Base-by-base conservation (phyloP, 2,113 vertebrate genomes). In the Silurus meridionalis region DNA sequence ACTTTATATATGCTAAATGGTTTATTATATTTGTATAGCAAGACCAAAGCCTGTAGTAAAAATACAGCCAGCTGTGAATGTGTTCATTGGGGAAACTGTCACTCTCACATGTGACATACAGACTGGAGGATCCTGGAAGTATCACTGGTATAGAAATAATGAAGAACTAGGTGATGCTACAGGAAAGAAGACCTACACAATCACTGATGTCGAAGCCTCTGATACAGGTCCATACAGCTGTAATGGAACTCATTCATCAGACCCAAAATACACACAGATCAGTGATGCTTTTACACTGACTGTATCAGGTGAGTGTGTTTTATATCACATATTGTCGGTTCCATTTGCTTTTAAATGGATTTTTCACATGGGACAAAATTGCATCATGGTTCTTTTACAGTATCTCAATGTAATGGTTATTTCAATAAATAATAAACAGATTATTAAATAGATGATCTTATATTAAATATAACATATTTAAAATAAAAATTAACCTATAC, bases 271-370 rank as follows among this genome's bases (percentile, higher is more conserved):
- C 21, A 23, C 48, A 75, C 8, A 53, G 9, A 75, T 10, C 8
- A 75, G 48, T 75, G 48, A 10, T 52, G 46, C 72, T 75, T 48
- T 53, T 75, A 75, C 48, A 75, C 48, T 75, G 19, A 52, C 72
- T 75, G 72, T 75, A 53, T 53, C 72, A 53, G 72, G 72, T 75
- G 72, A 75, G 72, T 75, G 72, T n/a, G 72, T 67, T 13, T 67
- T 67, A 67, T 28, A 1, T 67, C 64, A 67, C 25, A 67, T 6
- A 67, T 14, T 67, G 64, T 67, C 10, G 25, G n/a, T 28, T 67
- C 0, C 9, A 23, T 23, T 63, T 8, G 23, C 37, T 37, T 37
- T 37, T 37, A 2, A 37, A 37, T 37, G 37, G 37, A 37, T 37
- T 37, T 37, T 37, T 37, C 37, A 37, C 1, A 37, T 37, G 37